Evolutionary conservation across 2,113 vertebrate genomes (phyloP).

Genomic region (Uria lomvia): DNA sequence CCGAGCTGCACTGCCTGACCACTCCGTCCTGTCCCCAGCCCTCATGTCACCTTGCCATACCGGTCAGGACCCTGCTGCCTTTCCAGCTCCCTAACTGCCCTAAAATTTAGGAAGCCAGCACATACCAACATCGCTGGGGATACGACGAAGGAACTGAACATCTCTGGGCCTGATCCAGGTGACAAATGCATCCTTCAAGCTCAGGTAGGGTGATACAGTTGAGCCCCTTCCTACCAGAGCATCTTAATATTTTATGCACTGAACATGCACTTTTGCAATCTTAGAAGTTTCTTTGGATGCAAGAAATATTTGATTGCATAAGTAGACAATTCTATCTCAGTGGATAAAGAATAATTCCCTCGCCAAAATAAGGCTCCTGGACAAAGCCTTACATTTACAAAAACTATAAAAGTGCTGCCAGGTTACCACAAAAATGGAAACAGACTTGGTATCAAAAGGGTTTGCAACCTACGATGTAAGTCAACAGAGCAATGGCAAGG

Average conservation of each 20-base stretch:
- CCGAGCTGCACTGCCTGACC: neutral
- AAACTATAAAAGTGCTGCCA: neutral
- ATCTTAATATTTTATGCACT: neutral
- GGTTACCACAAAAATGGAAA: neutral
- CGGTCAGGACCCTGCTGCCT: neutral
- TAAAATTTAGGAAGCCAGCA: neutral
- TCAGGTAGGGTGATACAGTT: neutral
- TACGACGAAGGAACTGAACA: neutral
- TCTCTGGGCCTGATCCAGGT: neutral
- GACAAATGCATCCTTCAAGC: neutral
- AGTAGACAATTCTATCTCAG: neutral
- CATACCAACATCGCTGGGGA: neutral
- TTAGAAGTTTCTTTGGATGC: neutral
- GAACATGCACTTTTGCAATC: neutral
- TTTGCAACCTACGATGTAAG: neutral
- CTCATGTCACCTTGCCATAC: accelerated
- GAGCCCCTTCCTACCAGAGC: neutral
- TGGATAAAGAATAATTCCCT: neutral
- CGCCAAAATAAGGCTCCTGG: neutral
- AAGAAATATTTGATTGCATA: neutral
- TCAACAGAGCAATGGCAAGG: neutral
- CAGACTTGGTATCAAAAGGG: neutral
- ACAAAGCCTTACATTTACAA: neutral
- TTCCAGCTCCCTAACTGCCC: neutral
- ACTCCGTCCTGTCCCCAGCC: neutral